Percentiles rank a stretch among this genome's conserved stretches.
Evolutionary conservation across 2,113 vertebrate genomes (phyloP).

Genomic region (Ginglymostoma cirratum): DNA sequence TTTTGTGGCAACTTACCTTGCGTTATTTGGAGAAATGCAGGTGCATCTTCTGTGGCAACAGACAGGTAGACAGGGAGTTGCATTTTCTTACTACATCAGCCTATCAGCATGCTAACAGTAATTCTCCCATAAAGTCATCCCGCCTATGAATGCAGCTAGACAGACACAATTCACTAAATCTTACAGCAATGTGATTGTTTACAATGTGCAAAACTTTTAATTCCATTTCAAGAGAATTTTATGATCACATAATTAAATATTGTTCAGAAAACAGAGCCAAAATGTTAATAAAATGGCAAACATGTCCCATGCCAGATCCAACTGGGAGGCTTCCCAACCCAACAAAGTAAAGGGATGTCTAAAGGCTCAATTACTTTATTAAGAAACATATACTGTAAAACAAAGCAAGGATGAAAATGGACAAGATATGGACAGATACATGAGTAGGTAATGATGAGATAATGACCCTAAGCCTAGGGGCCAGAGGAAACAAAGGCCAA

Average conservation of each 20-base stretch:
- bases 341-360: neutral
- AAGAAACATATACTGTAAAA: neutral
- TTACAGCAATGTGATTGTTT: neutral
- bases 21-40: neutral
- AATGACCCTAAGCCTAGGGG: neutral
- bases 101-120: neutral
- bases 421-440: neutral
- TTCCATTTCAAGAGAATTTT: neutral
- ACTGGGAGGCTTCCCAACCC: neutral
- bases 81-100: neutral
- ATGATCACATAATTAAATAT: neutral
- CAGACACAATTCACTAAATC: neutral
- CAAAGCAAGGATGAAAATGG: neutral
- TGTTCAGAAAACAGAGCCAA: neutral
- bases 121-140: neutral
- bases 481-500: neutral
- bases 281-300: neutral
- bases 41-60: neutral
- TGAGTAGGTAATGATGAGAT: neutral
- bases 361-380: neutral
- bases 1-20: neutral
- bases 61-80: neutral
- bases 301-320: neutral
- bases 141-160: neutral
- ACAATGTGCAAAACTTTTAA: neutral